Base-by-base conservation (phyloP, 2,797 vertebrate genomes). In the Onychomys arenicola region DNA sequence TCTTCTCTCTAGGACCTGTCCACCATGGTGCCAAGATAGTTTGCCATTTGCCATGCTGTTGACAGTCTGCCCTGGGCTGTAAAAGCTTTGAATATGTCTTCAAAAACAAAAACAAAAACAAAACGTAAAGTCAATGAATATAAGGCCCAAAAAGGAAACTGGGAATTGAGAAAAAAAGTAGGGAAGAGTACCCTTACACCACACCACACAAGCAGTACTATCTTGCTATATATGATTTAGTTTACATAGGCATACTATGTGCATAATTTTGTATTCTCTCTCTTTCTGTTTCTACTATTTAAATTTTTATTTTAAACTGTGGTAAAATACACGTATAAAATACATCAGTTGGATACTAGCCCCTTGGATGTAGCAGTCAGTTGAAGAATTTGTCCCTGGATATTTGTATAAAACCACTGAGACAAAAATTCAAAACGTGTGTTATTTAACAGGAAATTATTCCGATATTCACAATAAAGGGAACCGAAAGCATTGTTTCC, bases 231-330 rank as follows among this genome's bases (percentile, higher is more conserved):
- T 34, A 10, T 73, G 59, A 43, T 52, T 23, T 40, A 19, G 46
- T 59, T 92, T 40, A 91, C 17, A 13, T 1, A 29, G 49, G 46
- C 14, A n/a, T 13, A 19, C 12, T 27, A 34, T 34, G 13, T 8
- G 7, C 8, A 37, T 10, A 17, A 6, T 71, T 67, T 75, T 37
- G 5, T 16, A 59, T 85, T 84, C 65, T 55, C 61, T 43, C 57
- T n/a, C 71, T 19, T 29, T 46, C 27, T 55, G 84, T 86, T 57
- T 55, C 69, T 85, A 46, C 43, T 71, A 94, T 75, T 93, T 89
- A 77, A 73, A 71, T 5, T 82, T 49, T 76, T 57, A 65, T 43
- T 90, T 93, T 87, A 77, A 84, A 88, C 77, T 43, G n/a, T 92
- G 29, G 89, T 17, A 76, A 94, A 91, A 84, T 59, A 65, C 4